Conservation (phyloP, 2,797 vertebrate species). For the Cuniculus paca region DNA sequence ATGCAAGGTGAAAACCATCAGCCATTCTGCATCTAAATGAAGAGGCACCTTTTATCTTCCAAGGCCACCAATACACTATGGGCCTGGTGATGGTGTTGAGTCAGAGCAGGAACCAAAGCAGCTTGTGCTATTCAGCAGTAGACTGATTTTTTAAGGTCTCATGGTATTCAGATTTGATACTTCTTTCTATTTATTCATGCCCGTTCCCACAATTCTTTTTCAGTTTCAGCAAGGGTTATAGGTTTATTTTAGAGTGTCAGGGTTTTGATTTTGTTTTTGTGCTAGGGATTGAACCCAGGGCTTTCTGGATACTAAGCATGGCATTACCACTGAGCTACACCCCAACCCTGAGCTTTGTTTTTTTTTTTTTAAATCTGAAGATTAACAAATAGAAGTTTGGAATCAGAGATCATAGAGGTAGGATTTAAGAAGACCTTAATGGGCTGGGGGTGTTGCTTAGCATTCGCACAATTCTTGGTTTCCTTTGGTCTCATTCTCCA, state of each 20-base stretch:
- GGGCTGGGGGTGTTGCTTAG: not conserved
- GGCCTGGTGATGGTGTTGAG: not conserved
- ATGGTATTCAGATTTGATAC: not conserved
- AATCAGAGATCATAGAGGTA: not conserved
- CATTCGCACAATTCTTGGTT: not conserved
- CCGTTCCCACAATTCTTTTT: not conserved
- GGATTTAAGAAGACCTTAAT: not conserved
- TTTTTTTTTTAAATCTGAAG: not conserved
- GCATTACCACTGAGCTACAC: not conserved
- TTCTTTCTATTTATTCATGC: not conserved
- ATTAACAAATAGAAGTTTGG: not conserved
- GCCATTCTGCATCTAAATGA: not conserved
- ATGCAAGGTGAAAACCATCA: not conserved
- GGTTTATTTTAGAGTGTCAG: not conserved
- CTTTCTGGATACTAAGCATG: not conserved
- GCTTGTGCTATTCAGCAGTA: not conserved
- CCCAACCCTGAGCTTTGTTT: not conserved
- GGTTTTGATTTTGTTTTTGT: not conserved
- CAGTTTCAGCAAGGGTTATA: not conserved
- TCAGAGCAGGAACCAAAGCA: not conserved
- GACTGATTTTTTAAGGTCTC: not conserved
- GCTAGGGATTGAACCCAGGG: not conserved
- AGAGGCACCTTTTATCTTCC: conserved; percentile 8
- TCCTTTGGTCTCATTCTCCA: not conserved
- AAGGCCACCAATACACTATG: not conserved